A percentile compares a stretch with the other conserved stretches of the same genome.
These are phyloP conservation scores for Phrynocephalus versicolor DNA, from an alignment of 2,113 vertebrate species.

Conservation along the genomic window DNA sequence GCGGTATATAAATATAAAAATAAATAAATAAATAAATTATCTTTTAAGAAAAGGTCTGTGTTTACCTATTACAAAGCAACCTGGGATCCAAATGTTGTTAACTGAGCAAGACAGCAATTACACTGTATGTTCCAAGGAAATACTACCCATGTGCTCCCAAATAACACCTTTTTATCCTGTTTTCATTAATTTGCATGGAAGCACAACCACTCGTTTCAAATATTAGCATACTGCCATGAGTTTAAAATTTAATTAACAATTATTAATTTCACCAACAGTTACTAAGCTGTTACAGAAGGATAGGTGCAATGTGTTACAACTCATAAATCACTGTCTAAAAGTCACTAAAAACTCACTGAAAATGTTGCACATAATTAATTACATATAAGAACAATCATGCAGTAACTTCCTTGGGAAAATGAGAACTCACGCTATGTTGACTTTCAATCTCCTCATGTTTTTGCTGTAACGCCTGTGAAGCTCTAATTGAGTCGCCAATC, in stretches of 20 bases:
- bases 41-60: neutral
- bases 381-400: conserved; percentile 11
- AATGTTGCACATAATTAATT: neutral
- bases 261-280: neutral
- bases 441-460: conserved; percentile 99
- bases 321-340: conserved; percentile 21
- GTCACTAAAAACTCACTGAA: conserved; percentile 24
- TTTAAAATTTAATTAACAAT: conserved; percentile 19
- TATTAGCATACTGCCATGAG: neutral
- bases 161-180: neutral
- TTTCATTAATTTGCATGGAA: neutral
- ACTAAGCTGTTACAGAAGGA: neutral
- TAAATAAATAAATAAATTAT: too few relatives aligned
- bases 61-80: neutral
- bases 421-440: conserved; percentile 92
- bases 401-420: conserved; percentile 44
- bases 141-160: neutral
- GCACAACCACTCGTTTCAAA: neutral
- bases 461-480: conserved; percentile 95
- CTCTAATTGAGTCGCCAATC: conserved; percentile 94
- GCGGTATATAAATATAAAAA: too few relatives aligned
- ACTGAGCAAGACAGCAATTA: neutral
- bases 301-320: neutral
- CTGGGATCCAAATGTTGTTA: neutral
- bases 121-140: neutral